A percentile compares a stretch with the other conserved stretches of the same genome.
phyloP scores from a whole-genome alignment of 2,113 vertebrate genomes.

The Podarcis raffonei region DNA sequence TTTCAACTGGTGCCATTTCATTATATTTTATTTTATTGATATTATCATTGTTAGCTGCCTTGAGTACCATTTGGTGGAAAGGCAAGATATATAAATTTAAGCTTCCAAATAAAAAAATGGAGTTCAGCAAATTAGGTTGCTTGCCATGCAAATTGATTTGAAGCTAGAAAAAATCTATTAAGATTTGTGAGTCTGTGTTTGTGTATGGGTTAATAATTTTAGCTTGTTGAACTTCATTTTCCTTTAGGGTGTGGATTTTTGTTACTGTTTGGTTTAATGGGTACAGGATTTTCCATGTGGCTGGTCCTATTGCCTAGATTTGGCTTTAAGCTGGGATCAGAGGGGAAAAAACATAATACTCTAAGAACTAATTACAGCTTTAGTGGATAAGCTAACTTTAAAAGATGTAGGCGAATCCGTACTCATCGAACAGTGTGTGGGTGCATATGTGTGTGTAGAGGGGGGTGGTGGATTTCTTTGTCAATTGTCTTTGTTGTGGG shows the following conservation, averaged over 20 bases:
- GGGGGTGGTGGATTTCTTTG: conserved; percentile 31
- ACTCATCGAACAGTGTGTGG: conserved; percentile 51
- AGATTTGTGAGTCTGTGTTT: conserved; percentile 8
- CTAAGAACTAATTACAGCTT: conserved; percentile 71
- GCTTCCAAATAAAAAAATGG: neutral
- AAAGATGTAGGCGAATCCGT: conserved; percentile 67
- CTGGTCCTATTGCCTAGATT: conserved; percentile 65
- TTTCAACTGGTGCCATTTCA: too few species aligned
- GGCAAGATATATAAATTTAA: neutral
- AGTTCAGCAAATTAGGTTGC: conserved; percentile 38
- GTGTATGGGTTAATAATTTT: neutral
- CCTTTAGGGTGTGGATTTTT: conserved; percentile 47
- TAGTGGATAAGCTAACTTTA: conserved; percentile 70
- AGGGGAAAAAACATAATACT: conserved; percentile 62
- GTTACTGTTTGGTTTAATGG: conserved; percentile 53
- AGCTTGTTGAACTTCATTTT: conserved; percentile 38
- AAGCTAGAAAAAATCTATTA: conserved; percentile 40
- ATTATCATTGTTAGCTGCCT: too few species aligned
- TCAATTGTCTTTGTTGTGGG: conserved; percentile 71
- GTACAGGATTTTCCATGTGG: conserved; percentile 68
- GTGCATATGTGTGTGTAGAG: neutral
- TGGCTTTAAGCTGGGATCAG: conserved; percentile 70
- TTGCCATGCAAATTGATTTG: conserved; percentile 46
- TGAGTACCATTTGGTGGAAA: neutral
- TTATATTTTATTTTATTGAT: too few species aligned